phyloP scores from a whole-genome alignment of 1,140 invertebrate genomes.

The Coenobita brevimanus region DNA sequence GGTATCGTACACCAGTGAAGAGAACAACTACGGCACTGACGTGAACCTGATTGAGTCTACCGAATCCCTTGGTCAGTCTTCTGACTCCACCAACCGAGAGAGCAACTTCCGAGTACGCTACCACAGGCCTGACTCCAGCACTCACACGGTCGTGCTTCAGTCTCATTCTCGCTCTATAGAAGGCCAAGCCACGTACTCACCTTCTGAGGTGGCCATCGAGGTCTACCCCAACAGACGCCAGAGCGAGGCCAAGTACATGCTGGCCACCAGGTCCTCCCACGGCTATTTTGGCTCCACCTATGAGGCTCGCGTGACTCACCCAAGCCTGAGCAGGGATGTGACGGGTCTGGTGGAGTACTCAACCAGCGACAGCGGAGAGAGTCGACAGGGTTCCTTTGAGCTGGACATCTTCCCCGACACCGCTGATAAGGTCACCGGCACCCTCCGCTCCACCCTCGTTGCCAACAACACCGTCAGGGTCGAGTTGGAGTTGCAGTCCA shows the following conservation, averaged over 20 bases:
- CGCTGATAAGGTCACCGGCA: slow-evolving; percentile 33
- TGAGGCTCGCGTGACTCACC: slow-evolving; percentile 32
- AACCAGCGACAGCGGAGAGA: not conserved
- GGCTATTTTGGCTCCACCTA: not conserved
- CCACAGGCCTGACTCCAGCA: not conserved
- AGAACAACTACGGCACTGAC: not conserved
- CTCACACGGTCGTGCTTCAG: not conserved
- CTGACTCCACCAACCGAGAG: not conserved
- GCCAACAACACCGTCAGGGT: slow-evolving; percentile 31
- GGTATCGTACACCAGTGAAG: not conserved
- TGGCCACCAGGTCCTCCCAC: not conserved
- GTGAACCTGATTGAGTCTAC: not conserved
- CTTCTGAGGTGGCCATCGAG: not conserved
- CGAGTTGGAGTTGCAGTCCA: not conserved
- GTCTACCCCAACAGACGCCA: slow-evolving; percentile 32
- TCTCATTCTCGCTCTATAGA: slow-evolving; percentile 13
- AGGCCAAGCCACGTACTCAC: slow-evolving; percentile 18
- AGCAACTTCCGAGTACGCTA: not conserved
- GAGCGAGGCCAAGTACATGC: slow-evolving; percentile 35
- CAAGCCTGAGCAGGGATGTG: slow-evolving; percentile 19
- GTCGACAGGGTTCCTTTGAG: slow-evolving; percentile 9
- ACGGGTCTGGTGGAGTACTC: not conserved
- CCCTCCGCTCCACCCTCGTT: not conserved
- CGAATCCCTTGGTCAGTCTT: not conserved
- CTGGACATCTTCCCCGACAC: slow-evolving; percentile 42